These are phyloP conservation scores for Alloscopus bannaensis DNA, from an alignment of 2,888 invertebrate genomes.

Conservation along the genomic window DNA sequence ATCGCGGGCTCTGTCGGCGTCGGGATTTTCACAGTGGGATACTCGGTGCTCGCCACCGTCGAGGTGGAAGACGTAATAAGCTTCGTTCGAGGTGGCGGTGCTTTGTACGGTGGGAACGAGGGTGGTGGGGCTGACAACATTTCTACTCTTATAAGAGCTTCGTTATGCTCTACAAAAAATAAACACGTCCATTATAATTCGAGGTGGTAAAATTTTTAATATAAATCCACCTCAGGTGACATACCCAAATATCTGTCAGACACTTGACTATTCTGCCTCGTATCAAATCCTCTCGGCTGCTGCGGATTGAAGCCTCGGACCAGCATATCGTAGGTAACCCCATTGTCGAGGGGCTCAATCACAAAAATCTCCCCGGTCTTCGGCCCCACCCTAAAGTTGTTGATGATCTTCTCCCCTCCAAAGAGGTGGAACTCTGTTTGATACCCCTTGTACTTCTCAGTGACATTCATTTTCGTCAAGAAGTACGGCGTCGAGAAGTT, in stretches of 20 bases:
- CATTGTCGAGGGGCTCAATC: slow-evolving; percentile 85
- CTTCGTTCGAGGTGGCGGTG: slow-evolving; percentile 41
- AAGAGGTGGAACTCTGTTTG: slow-evolving; percentile 75
- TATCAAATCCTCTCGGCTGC: slow-evolving; percentile 68
- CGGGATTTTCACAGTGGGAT: slow-evolving; percentile 31
- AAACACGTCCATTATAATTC: not conserved
- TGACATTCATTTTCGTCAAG: slow-evolving; percentile 85
- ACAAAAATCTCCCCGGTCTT: slow-evolving; percentile 86
- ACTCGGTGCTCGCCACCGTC: slow-evolving; percentile 55
- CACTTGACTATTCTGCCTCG: slow-evolving; percentile 67
- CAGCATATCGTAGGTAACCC: slow-evolving; percentile 81
- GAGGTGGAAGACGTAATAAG: slow-evolving; percentile 51
- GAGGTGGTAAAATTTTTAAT: not conserved
- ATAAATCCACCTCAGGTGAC: not conserved
- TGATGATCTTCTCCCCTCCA: slow-evolving; percentile 75
- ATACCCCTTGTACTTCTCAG: slow-evolving; percentile 81
- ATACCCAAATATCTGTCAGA: slow-evolving; percentile 69
- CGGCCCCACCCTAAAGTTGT: slow-evolving; percentile 85
- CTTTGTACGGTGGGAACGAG: slow-evolving; percentile 32
- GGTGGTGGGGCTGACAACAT: slow-evolving; percentile 30
- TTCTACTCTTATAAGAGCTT: slow-evolving; percentile 70
- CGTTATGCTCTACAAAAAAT: slow-evolving; percentile 67
- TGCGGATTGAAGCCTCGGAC: slow-evolving; percentile 76
- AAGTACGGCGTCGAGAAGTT: slow-evolving; percentile 86
- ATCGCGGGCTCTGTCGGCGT: slow-evolving; percentile 29